Conservation (phyloP, 2,113 vertebrate species). For the Nestor notabilis region DNA sequence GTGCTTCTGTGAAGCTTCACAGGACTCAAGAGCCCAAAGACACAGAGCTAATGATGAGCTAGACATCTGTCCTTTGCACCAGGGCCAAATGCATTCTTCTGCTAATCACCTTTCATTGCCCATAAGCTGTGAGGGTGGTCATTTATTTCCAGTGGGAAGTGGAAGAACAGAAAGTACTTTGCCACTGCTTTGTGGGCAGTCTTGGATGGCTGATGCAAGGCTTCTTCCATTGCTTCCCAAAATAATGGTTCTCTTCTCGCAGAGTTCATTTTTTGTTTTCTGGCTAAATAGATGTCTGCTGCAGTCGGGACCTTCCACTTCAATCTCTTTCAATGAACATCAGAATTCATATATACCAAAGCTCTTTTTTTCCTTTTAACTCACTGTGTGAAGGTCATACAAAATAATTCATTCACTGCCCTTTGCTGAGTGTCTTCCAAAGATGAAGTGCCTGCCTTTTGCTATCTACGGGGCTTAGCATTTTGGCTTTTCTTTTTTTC, state of each 20-base stretch:
- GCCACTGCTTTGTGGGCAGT: background rate
- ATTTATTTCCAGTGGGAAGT: background rate
- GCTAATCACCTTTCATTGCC: background rate
- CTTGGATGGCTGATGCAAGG: background rate
- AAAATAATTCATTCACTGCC: background rate
- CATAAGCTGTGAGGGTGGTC: background rate
- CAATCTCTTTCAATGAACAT: background rate
- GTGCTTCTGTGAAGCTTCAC: background rate
- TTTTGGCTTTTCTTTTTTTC: background rate
- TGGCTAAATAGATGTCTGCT: background rate
- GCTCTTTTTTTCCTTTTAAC: background rate
- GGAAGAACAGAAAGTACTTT: background rate
- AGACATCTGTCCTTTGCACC: background rate
- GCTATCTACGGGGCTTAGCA: background rate
- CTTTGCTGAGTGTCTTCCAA: background rate
- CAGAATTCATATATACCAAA: background rate
- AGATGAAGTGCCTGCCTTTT: background rate
- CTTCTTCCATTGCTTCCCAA: background rate
- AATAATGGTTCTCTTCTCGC: background rate
- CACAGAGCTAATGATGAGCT: background rate
- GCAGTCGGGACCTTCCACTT: background rate
- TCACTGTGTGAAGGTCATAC: background rate
- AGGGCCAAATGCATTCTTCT: background rate
- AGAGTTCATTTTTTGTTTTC: background rate
- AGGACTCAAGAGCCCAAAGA: background rate